Conservation (phyloP, 2,797 vertebrate species). For the Phyllotis vaccarum region DNA sequence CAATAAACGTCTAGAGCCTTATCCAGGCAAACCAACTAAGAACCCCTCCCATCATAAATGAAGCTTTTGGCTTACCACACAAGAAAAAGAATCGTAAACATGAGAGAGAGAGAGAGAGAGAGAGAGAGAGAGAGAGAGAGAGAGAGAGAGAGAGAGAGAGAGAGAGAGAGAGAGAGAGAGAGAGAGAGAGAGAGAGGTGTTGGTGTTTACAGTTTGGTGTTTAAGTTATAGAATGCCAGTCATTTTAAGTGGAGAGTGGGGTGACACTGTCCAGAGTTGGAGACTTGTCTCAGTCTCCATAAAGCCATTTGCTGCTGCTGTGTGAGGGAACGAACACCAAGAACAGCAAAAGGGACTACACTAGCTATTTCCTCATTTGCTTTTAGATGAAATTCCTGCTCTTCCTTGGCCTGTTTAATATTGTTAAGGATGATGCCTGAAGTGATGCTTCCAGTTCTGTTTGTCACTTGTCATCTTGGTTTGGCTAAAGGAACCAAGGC, state of each 20-base stretch:
- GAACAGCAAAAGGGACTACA: background rate
- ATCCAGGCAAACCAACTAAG: background rate
- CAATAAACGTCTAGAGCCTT: background rate
- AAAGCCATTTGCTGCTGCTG: background rate
- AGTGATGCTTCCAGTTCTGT: background rate
- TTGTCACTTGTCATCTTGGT: background rate
- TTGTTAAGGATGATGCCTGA: background rate
- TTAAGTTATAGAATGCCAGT: background rate
- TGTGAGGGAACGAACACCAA: background rate
- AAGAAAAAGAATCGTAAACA: background rate
- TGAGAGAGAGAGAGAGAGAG: no score
- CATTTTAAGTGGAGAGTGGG: background rate
- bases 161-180: background rate
- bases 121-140: no score
- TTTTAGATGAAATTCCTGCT: background rate
- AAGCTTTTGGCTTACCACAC: background rate
- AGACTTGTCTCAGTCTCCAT: background rate
- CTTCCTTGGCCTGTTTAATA: background rate
- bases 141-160: no score
- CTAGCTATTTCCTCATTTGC: background rate
- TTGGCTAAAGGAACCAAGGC: background rate
- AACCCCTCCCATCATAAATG: background rate
- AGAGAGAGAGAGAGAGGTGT: background rate
- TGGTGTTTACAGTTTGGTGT: background rate
- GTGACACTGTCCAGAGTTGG: background rate